Evolutionary conservation across 2,797 vertebrate species (phyloP).

Genomic region (Enteromius unitaeniatus): DNA sequence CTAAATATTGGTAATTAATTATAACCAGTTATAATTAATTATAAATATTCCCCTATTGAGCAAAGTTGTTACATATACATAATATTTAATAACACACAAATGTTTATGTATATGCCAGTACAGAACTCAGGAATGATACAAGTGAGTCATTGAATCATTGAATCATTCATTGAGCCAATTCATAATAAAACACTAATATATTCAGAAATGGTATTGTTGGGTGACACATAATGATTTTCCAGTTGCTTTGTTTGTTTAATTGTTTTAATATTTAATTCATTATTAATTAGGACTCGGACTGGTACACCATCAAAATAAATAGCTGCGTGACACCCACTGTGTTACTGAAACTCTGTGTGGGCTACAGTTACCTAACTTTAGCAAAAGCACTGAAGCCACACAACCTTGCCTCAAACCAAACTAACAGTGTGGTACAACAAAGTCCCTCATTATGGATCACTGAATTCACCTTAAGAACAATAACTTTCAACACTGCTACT

Average conservation of each 20-base stretch:
- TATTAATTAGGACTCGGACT: neutral
- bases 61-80: too few relatives aligned
- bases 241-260: neutral
- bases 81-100: neutral
- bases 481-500: constrained; percentile 41
- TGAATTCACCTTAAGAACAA: constrained; percentile 37
- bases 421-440: constrained; percentile 22
- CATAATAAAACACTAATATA: neutral
- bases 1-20: too few relatives aligned
- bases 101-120: neutral
- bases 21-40: too few relatives aligned
- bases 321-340: neutral
- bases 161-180: neutral
- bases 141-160: neutral
- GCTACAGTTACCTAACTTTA: constrained; percentile 23
- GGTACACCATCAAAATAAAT: neutral
- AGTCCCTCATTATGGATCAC: constrained; percentile 48
- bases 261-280: neutral
- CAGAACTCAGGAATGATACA: neutral
- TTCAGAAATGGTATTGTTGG: neutral
- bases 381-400: constrained; percentile 15
- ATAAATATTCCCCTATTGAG: too few relatives aligned
- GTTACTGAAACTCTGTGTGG: neutral
- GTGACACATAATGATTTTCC: neutral
- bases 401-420: constrained; percentile 51